Conservation (phyloP, 2,888 invertebrate genomes). For the Caenorhabditis becei region DNA sequence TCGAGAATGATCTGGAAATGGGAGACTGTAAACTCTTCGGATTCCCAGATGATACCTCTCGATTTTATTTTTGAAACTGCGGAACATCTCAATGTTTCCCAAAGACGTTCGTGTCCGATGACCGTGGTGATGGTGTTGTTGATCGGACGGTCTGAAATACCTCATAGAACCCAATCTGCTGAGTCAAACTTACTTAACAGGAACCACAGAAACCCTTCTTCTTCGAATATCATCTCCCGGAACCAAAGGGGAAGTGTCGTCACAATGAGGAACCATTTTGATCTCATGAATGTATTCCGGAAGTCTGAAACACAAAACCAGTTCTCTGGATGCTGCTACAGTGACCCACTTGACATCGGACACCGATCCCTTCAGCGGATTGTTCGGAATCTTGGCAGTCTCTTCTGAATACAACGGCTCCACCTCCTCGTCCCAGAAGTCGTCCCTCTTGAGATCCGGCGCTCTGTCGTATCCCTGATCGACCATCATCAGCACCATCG, state of each 20-base stretch:
- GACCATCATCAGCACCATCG: constrained; percentile 79
- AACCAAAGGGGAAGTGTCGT: constrained; percentile 59
- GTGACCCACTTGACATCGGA: constrained; percentile 66
- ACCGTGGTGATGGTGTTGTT: constrained; percentile 54
- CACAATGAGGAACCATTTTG: constrained; percentile 71
- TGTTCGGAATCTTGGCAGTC: constrained; percentile 68
- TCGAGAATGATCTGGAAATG: constrained; percentile 67
- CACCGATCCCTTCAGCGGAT: constrained; percentile 67
- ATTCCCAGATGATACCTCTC: constrained; percentile 51
- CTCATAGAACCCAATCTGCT: no score
- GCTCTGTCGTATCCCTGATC: constrained; percentile 78
- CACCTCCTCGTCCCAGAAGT: constrained; percentile 78
- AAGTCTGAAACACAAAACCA: constrained; percentile 52
- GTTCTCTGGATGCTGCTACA: not conserved
- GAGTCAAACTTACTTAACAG: constrained; percentile 61
- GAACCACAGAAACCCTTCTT: constrained; percentile 67
- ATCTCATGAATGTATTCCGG: constrained; percentile 71
- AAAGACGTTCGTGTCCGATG: constrained; percentile 62
- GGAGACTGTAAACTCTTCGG: not conserved
- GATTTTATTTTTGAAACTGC: constrained; percentile 68
- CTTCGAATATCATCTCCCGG: constrained; percentile 54
- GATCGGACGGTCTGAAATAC: constrained; percentile 54
- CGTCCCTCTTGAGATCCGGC: constrained; percentile 76
- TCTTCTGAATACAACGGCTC: constrained; percentile 72
- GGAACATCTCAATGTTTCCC: constrained; percentile 69